Evolutionary conservation across 2,113 vertebrate species (phyloP).

Genomic region (Hyla sarda): DNA sequence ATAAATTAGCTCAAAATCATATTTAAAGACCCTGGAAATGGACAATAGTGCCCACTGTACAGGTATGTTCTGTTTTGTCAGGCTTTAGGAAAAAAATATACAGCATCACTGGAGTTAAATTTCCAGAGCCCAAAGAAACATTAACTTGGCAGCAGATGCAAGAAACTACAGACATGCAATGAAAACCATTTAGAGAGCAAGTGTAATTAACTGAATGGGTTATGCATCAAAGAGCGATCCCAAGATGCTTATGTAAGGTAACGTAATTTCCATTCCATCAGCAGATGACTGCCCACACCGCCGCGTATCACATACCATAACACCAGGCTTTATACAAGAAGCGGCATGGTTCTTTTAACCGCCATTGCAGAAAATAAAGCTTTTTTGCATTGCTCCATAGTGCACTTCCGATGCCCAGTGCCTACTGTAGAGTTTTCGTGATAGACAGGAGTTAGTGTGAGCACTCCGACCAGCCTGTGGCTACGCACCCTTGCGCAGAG

Average conservation of each 20-base stretch:
- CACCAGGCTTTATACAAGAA: not conserved
- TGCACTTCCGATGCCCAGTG: too few relatives aligned
- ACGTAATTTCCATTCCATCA: conserved; percentile 10
- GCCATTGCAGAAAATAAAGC: not conserved
- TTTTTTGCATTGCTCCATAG: too few relatives aligned
- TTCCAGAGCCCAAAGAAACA: conserved; percentile 1
- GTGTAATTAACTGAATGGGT: conserved; percentile 14
- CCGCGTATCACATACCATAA: not conserved
- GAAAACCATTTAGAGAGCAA: conserved; percentile 1
- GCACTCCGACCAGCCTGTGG: too few relatives aligned
- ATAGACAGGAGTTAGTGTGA: too few relatives aligned
- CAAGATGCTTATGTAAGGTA: conserved; percentile 14
- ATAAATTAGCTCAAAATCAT: too few relatives aligned
- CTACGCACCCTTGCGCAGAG: too few relatives aligned
- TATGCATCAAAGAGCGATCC: conserved; percentile 9
- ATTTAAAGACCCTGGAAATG: not conserved
- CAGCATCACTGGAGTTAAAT: not conserved
- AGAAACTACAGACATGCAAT: conserved; percentile 8
- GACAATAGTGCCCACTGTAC: too few relatives aligned
- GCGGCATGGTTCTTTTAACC: not conserved
- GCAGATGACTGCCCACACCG: not conserved
- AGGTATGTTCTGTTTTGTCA: too few relatives aligned
- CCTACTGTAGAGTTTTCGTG: too few relatives aligned
- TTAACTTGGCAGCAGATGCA: conserved; percentile 12
- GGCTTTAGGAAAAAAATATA: not conserved